These are phyloP conservation scores for Polydrusus pterygomalis DNA, from an alignment of 2,888 invertebrate species.

Conservation along the genomic window DNA sequence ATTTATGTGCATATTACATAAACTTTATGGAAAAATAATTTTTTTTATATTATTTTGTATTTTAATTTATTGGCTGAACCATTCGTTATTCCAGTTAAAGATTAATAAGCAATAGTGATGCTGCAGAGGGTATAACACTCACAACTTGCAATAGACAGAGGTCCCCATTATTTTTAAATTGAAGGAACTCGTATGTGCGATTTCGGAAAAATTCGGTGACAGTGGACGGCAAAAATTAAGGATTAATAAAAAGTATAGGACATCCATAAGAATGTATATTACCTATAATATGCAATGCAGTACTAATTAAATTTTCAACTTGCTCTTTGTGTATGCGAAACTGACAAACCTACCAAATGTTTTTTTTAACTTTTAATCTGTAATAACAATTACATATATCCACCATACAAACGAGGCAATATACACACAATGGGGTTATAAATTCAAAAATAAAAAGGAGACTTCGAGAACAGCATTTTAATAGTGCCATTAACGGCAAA, in stretches of 20 bases:
- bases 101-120: background rate
- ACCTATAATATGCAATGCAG: too few relatives aligned
- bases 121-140: too few relatives aligned
- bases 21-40: background rate
- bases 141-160: too few relatives aligned
- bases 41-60: background rate
- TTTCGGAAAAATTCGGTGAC: too few relatives aligned
- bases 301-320: too few relatives aligned
- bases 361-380: background rate
- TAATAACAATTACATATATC: conserved; percentile 21
- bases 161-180: too few relatives aligned
- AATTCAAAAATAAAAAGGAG: conserved; percentile 22
- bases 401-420: conserved; percentile 12
- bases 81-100: background rate
- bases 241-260: too few relatives aligned
- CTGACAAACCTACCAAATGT: background rate
- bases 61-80: background rate
- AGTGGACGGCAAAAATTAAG: too few relatives aligned
- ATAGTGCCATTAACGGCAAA: conserved; percentile 7
- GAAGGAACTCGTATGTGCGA: too few relatives aligned
- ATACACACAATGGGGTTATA: conserved; percentile 23
- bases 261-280: too few relatives aligned
- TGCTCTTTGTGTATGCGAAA: too few relatives aligned
- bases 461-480: conserved; percentile 20
- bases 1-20: background rate